Base-by-base conservation (phyloP, 2,888 invertebrate species). In the Nycteola revayana region DNA sequence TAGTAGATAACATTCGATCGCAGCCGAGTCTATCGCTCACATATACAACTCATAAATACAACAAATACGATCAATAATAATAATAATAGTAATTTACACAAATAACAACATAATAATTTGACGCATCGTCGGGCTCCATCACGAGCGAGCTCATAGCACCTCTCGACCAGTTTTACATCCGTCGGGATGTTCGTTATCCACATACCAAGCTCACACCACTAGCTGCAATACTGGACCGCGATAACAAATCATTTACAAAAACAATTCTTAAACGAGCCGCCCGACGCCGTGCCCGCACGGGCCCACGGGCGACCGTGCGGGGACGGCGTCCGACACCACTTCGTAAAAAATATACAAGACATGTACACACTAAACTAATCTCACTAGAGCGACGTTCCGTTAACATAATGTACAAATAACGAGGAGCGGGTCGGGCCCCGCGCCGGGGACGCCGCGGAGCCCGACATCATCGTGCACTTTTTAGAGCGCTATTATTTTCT, bases 41-140 rank as follows among this genome's bases (percentile, higher is more conserved):
- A 64, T 59, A 59, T 73, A 68, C 69, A 71, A 75, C 72, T 77
- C 77, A 79, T 80, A 79, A 77, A 82, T 80, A 81, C 77, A 81
- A 80, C 79, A 78, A 73, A 80, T 70, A 73, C 64, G 65, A 66
- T 64, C 21, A 21, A 21, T 59, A 61, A 67, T 67, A 66, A 67
- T 67, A 66, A 66, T 74, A 70, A 69, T 73, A 72, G 66, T 72
- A 75, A 78, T 82, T 66, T 82, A 81, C 79, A 79, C 66, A 75
- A 77, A 77, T 66, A 75, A 74, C 72, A 73, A 75, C 72, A 64
- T 57, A 57, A 51, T 58, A 60, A 64, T 56, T 58, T 50, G 55
- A 53, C 49, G 56, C 53, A 45, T 50, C 37, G 24, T 31, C 42
- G 41, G 18, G 27, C 27, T 36, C 45, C 42, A 32, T 42, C 53